Percentiles rank a stretch among this genome's conserved stretches.
These are phyloP conservation scores for Phaethornis superciliosus DNA, from an alignment of 2,113 vertebrate species.

Conservation along the genomic window DNA sequence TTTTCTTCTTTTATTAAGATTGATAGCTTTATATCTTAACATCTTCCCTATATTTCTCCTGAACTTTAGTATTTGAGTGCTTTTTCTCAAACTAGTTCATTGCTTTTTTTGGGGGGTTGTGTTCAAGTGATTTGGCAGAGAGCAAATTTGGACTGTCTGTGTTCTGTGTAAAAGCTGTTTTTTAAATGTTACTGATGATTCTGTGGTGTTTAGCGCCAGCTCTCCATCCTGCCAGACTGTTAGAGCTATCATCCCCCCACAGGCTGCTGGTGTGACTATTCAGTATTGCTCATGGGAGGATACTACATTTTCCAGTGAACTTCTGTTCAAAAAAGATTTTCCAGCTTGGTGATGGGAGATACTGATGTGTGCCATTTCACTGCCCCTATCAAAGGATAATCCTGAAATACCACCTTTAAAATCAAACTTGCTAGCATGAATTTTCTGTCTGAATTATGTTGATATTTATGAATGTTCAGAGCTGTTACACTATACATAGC, in stretches of 20 bases:
- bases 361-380: not conserved
- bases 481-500: no score
- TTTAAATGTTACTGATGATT: constrained; percentile 41
- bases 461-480: not conserved
- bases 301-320: not conserved
- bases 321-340: not conserved
- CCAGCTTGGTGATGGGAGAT: not conserved
- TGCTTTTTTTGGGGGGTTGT: not conserved
- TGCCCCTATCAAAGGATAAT: not conserved
- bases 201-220: constrained; percentile 11
- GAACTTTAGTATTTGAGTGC: not conserved
- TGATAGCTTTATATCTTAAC: not conserved
- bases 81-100: not conserved
- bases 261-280: not conserved
- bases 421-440: not conserved
- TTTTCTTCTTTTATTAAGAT: not conserved
- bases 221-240: not conserved
- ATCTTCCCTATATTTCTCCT: not conserved
- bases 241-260: not conserved
- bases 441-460: not conserved
- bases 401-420: not conserved
- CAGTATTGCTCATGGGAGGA: not conserved
- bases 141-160: not conserved
- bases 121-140: constrained; percentile 19
- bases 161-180: not conserved